A percentile compares a stretch with the other conserved stretches of the same genome.
phyloP scores from a whole-genome alignment of 2,797 vertebrate species.

The Anguilla obscura region DNA sequence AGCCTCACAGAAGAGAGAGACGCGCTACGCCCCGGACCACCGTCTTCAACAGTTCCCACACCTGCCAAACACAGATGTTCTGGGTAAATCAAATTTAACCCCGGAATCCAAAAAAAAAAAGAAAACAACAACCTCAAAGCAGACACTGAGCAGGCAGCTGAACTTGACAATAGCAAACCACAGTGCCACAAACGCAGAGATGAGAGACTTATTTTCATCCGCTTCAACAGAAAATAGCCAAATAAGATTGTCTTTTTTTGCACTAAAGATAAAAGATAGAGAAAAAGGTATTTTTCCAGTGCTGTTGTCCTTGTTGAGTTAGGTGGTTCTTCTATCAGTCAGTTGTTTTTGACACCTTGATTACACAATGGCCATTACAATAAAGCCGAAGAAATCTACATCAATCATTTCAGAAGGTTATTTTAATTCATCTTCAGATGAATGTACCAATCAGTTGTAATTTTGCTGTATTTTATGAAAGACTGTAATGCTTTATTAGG shows the following conservation, averaged over 20 bases:
- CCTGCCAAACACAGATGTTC: slow-evolving; percentile 49
- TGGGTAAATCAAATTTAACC: slow-evolving; percentile 48
- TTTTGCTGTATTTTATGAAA: neutral
- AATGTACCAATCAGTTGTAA: neutral
- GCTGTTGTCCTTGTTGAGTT: neutral
- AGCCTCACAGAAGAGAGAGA: slow-evolving; percentile 29
- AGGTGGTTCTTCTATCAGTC: neutral
- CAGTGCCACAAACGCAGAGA: slow-evolving; percentile 12
- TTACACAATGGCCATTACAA: neutral
- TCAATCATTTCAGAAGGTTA: neutral
- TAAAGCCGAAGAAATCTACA: neutral
- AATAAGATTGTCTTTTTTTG: neutral
- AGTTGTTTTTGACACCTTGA: neutral
- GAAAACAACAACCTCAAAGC: neutral
- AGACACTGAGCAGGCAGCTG: slow-evolving; percentile 68
- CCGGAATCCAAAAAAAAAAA: slow-evolving; percentile 14
- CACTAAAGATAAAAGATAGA: neutral
- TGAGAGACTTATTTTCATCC: neutral
- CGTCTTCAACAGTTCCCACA: slow-evolving; percentile 33
- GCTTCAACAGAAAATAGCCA: neutral
- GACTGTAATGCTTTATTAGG: neutral
- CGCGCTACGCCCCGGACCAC: neutral
- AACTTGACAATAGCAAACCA: slow-evolving; percentile 60
- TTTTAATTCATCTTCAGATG: slow-evolving; percentile 3
- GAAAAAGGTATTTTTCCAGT: neutral